Conservation (phyloP, 2,888 invertebrate genomes). For the Encarsia formosa region DNA sequence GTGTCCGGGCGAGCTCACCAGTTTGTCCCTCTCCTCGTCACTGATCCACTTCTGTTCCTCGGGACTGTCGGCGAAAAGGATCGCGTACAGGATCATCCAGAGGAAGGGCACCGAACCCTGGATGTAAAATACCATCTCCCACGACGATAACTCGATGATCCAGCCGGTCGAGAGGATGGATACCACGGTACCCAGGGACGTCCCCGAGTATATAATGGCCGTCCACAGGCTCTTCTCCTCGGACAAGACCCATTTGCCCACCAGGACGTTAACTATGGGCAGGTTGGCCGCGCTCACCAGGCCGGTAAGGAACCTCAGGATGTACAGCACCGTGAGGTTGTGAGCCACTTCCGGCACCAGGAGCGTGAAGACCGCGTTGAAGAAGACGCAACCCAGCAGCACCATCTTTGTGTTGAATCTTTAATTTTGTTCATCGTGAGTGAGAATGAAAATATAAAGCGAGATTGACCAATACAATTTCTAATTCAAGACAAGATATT, state of each 20-base stretch:
- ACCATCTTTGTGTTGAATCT: slow-evolving; percentile 47
- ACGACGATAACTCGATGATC: slow-evolving; percentile 38
- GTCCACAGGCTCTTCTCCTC: slow-evolving; percentile 47
- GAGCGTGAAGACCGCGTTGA: slow-evolving; percentile 40
- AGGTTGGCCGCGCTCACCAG: slow-evolving; percentile 44
- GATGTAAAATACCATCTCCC: slow-evolving; percentile 46
- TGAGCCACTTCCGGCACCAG: slow-evolving; percentile 38
- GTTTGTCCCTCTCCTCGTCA: slow-evolving; percentile 43
- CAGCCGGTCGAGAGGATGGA: slow-evolving; percentile 44
- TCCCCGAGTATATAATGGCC: slow-evolving; percentile 46
- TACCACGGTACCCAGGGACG: slow-evolving; percentile 46
- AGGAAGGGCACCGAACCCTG: slow-evolving; percentile 43
- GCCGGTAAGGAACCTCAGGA: slow-evolving; percentile 42
- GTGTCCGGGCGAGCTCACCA: slow-evolving; percentile 46
- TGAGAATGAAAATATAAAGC: no score
- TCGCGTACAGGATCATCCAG: slow-evolving; percentile 40
- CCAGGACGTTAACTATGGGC: slow-evolving; percentile 45
- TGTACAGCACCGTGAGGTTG: slow-evolving; percentile 31
- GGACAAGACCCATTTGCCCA: slow-evolving; percentile 47
- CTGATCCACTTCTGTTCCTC: slow-evolving; percentile 47
- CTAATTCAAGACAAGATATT: no score
- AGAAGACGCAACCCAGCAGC: slow-evolving; percentile 39
- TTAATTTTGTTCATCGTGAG: no score
- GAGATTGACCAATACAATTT: no score
- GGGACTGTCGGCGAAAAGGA: slow-evolving; percentile 47